phyloP scores from a whole-genome alignment of 1,140 invertebrate species.

The Zaprionus kolodkinae region DNA sequence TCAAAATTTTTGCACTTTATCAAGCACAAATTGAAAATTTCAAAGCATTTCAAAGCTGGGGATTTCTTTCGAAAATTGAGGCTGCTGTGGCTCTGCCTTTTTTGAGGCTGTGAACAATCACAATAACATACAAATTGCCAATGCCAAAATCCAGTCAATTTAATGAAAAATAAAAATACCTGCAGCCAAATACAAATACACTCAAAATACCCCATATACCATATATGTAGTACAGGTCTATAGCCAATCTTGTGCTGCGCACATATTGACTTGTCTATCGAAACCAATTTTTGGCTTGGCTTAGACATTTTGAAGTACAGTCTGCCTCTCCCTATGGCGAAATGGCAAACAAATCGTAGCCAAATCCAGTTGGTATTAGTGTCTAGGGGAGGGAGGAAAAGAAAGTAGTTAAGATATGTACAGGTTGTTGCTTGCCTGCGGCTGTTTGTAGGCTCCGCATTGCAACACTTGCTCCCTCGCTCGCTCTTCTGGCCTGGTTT shows the following conservation, averaged over 20 bases:
- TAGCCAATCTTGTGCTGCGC: constrained; percentile 19
- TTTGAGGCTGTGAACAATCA: neutral
- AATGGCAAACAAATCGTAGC: constrained; percentile 44
- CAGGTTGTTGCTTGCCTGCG: constrained; percentile 22
- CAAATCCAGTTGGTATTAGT: constrained; percentile 17
- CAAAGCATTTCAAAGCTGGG: neutral
- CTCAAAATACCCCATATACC: neutral
- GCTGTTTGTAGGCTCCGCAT: constrained; percentile 46
- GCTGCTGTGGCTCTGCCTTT: too few species aligned
- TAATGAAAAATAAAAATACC: constrained; percentile 65
- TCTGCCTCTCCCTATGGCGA: neutral
- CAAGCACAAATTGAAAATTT: constrained; percentile 1
- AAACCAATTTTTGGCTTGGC: constrained; percentile 63
- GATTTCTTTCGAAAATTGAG: neutral
- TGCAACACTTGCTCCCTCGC: constrained; percentile 58
- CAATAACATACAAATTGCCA: constrained; percentile 2
- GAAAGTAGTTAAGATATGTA: constrained; percentile 22
- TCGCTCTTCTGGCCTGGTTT: constrained; percentile 47
- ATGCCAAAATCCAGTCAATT: constrained; percentile 65
- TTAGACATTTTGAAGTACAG: constrained; percentile 40
- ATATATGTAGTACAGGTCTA: neutral
- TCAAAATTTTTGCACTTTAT: constrained; percentile 1
- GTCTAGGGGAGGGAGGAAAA: neutral
- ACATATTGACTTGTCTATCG: constrained; percentile 39
- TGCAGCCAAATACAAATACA: constrained; percentile 7